Evolutionary conservation across 2,113 vertebrate species (phyloP), one percentile per base, ranked within the genome.

Genomic region (Pyrgilauda ruficollis): DNA sequence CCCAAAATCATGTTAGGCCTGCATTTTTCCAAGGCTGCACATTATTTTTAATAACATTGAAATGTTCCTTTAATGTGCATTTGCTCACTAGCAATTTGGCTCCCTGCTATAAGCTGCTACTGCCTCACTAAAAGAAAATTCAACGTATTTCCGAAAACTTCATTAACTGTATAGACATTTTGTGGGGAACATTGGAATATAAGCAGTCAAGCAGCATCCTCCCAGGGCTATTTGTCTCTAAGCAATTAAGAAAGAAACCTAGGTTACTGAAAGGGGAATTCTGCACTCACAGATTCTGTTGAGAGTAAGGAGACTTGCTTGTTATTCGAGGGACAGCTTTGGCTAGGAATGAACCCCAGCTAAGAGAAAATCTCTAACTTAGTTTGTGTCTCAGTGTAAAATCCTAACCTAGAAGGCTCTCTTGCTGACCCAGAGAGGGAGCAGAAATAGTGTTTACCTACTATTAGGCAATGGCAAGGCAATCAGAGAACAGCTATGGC

Each of bases 31-130:
- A 89, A 94, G 77, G 52, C 81, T 94, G 41, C 47, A 78, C 76
- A 73, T 93, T 91, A 94, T 94, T 97, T 96, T 92, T 96, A 91
- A 90, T 89, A 96, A 75, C 79, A 82, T 50, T 1, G 4, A 93
- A 96, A 96, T 55, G 47, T 75, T 94, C 49, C 0, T 94, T 96
- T 95, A 96, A 93, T 94, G 84, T 93, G 62, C 58, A 64, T 94
- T 93, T 94, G 66, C 87, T 94, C 69, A 59, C 53, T 76, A 95
- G 87, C 78, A 97, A n/a, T 93, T 74, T 92, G 30, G 64, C 39
- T 91, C 35, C 74, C 91, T 92, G 84, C 74, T 96, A 91, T 76
- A 90, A 92, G 81, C n/a, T 63, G 31, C 62, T 77, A 70, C 47
- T 88, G 49, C 85, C 85, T 93, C 93, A 74, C 74, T 97, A 87